Evolutionary conservation across 2,113 vertebrate genomes (phyloP), one percentile per base, ranked within the genome.

Genomic region (Hippoglossus stenolepis): DNA sequence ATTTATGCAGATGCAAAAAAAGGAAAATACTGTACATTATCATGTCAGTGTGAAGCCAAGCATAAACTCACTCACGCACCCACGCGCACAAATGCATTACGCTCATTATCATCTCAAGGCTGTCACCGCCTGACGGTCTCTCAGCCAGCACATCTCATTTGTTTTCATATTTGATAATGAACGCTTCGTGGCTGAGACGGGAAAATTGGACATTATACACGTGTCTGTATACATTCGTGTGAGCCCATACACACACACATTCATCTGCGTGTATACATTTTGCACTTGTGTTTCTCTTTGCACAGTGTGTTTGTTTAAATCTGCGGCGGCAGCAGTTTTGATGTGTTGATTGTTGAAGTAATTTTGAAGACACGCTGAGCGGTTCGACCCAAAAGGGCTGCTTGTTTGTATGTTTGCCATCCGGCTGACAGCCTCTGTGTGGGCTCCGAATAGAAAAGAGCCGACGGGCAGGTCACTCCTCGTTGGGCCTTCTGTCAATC

Each of bases 121-220:
- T 60, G 40, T 63, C 21, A 70, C 31, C 24, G 60, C 47, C 69
- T 82, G 67, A 76, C 69, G 47, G 63, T 6, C 35, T 84, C 28
- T 60, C 47, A 80, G 73, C 76, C 24, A 59, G 70, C 15, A 20
- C 60, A 28, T 63, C 65, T 58, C 65, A 65, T 81, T 82, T 74
- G 65, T 86, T 86, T 84, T 60, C 40, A 71, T 70, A 20, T 65
- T 75, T 76, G 65, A 76, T 82, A 75, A 85, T 82, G 84, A 74
- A 61, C 24, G 63, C 85, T 75, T 75, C 53, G 65, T 74, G 47
- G 38, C 74, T 40, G 35, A 58, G 67, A 77, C 65, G 51, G 9
- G 62, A 58, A 70, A 78, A 83, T 61, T 70, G 53, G 68, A 86
- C 62, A 65, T 7, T 31, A 45, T 61, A 82, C 2, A 2, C 40